Evolutionary conservation across 2,888 invertebrate species (phyloP).

Genomic region (Polymixis flavicincta): DNA sequence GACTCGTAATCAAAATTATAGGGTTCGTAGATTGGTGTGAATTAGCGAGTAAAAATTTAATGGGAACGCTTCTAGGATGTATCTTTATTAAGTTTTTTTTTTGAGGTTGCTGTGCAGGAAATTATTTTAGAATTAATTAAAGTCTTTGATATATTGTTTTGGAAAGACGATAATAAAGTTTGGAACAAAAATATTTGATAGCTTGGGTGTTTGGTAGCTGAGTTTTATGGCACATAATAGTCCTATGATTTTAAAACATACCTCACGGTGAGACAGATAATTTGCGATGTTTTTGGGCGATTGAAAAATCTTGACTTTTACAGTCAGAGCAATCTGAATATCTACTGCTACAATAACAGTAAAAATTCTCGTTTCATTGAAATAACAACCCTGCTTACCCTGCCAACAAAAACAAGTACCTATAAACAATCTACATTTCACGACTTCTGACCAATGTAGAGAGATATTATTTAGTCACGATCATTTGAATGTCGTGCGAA

Average conservation of each 20-base stretch:
- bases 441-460: constrained; percentile 34
- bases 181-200: constrained; percentile 28
- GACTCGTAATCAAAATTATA: constrained; percentile 78
- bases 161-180: constrained; percentile 38
- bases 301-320: background rate
- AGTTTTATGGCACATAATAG: constrained; percentile 17
- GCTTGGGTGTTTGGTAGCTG: constrained; percentile 6
- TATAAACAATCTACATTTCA: constrained; percentile 32
- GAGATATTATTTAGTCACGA: constrained; percentile 51
- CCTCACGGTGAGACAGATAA: background rate
- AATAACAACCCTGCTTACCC: constrained; percentile 9
- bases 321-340: background rate
- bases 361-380: background rate
- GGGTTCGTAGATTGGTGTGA: constrained; percentile 80
- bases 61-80: constrained; percentile 80
- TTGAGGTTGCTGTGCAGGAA: constrained; percentile 69
- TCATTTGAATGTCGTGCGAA: constrained; percentile 49
- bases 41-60: constrained; percentile 82
- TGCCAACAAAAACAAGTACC: constrained; percentile 13
- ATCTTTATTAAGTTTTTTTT: constrained; percentile 79
- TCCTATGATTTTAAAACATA: background rate
- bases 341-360: background rate
- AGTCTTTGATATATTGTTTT: constrained; percentile 59
- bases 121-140: constrained; percentile 68
- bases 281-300: background rate